Conservation (phyloP, 1,140 invertebrate genomes). For the Cardiocondyla obscurior region DNA sequence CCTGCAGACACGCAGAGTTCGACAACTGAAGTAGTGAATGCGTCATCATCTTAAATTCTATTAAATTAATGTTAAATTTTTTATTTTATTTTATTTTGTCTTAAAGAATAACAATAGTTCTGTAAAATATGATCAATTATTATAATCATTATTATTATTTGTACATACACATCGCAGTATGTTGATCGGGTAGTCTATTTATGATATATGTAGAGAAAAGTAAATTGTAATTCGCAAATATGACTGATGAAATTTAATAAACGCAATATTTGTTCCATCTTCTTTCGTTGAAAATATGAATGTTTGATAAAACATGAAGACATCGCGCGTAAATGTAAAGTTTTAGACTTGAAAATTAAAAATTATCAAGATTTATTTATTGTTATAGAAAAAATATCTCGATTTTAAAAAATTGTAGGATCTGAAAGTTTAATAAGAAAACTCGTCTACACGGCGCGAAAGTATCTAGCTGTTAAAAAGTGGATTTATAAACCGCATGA, state of each 20-base stretch:
- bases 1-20: conserved; percentile 74
- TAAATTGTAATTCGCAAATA: too few species aligned
- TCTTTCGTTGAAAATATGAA: too few species aligned
- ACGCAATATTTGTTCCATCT: too few species aligned
- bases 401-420: conserved; percentile 96
- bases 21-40: conserved; percentile 77
- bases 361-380: conserved; percentile 91
- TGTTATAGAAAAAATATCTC: conserved; percentile 89
- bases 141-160: too few species aligned
- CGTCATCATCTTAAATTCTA: conserved; percentile 64
- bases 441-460: conserved; percentile 93
- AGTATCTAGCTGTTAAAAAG: conserved; percentile 88
- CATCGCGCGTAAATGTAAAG: conserved; percentile 90
- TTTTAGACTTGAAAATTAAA: conserved; percentile 87
- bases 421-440: conserved; percentile 94
- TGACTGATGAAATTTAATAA: too few species aligned
- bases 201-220: too few species aligned
- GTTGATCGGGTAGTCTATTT: too few species aligned
- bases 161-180: too few species aligned
- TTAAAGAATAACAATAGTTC: too few species aligned
- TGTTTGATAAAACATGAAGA: conserved; percentile 88
- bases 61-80: too few species aligned
- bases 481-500: conserved; percentile 91
- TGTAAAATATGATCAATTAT: too few species aligned
- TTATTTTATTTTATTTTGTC: too few species aligned